Conservation (phyloP, 2,113 vertebrate species). For the Elephas maximus region DNA sequence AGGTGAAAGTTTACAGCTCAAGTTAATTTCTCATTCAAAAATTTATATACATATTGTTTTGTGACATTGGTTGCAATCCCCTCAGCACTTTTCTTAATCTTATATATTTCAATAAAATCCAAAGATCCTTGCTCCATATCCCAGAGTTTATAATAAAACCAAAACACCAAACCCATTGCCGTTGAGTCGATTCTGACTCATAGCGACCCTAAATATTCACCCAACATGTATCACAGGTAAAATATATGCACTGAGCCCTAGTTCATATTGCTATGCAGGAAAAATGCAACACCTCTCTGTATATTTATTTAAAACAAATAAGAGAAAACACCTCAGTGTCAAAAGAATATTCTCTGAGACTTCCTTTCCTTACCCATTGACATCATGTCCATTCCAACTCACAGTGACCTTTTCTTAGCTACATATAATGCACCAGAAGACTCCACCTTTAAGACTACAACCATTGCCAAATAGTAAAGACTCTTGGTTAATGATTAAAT, state of each 20-base stretch:
- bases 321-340: constrained; percentile 17
- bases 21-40: too few relatives aligned
- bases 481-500: constrained; percentile 27
- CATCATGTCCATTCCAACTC: too few relatives aligned
- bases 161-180: neutral
- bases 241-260: neutral
- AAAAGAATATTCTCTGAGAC: constrained; percentile 20
- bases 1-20: too few relatives aligned
- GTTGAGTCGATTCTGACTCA: too few relatives aligned
- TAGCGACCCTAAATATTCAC: neutral
- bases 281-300: neutral
- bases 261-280: neutral
- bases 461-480: neutral
- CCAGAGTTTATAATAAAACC: neutral
- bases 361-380: neutral
- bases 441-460: neutral
- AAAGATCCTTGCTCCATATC: neutral
- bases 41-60: too few relatives aligned
- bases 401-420: neutral
- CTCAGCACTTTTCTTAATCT: neutral
- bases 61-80: too few relatives aligned
- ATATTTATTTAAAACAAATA: constrained; percentile 7
- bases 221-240: neutral
- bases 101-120: constrained; percentile 24
- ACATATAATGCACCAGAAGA: neutral